A percentile compares a stretch with the other conserved stretches of the same genome.
Evolutionary conservation across 2,113 vertebrate species (phyloP).

Genomic region (Maccullochella peelii): DNA sequence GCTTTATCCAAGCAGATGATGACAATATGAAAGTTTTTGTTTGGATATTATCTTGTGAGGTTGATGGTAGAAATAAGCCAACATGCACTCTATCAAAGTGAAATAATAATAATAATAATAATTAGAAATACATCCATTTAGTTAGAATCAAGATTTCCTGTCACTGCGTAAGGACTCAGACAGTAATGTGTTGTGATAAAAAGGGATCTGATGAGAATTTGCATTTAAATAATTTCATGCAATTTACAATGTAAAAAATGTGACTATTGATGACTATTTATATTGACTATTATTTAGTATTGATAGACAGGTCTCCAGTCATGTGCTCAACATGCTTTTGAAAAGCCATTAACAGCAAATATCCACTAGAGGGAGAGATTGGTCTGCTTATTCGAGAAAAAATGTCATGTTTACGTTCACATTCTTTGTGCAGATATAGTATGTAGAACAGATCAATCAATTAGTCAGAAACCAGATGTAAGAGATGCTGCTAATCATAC

Average conservation of each 20-base stretch:
- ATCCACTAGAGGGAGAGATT: conserved; percentile 76
- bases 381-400: conserved; percentile 13
- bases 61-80: neutral
- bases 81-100: neutral
- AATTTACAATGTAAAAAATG: neutral
- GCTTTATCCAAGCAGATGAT: neutral
- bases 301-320: neutral
- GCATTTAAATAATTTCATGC: neutral
- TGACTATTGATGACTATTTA: too few species aligned
- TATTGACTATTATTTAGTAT: neutral
- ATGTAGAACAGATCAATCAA: neutral
- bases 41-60: neutral
- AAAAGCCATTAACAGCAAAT: conserved; percentile 31
- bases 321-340: neutral
- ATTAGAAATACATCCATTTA: neutral
- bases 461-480: neutral
- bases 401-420: neutral
- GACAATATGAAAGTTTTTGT: neutral
- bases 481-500: neutral
- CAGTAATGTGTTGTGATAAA: neutral
- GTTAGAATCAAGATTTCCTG: neutral
- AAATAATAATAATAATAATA: neutral
- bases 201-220: neutral
- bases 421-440: neutral
- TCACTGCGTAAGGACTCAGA: neutral